These are phyloP conservation scores for Drosophila auraria DNA, from an alignment of 1,140 invertebrate genomes.

Conservation along the genomic window DNA sequence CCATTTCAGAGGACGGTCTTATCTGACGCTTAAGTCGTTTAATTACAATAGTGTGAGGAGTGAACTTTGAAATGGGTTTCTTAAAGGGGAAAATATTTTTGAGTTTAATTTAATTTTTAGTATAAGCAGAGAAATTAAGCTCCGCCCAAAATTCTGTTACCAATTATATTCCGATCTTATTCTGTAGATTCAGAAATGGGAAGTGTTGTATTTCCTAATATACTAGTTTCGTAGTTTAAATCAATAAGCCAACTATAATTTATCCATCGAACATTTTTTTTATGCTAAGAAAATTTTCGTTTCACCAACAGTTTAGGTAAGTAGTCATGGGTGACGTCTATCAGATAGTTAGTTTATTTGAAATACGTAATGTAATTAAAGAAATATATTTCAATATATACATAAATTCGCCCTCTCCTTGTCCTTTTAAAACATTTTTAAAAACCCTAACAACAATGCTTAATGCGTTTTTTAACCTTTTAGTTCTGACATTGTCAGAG, in stretches of 20 bases:
- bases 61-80: background rate
- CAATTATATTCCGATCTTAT: background rate
- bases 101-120: background rate
- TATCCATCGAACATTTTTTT: too few relatives aligned
- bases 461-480: constrained; percentile 1
- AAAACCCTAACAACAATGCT: background rate
- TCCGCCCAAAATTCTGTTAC: background rate
- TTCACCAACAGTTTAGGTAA: too few relatives aligned
- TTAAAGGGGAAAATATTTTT: background rate
- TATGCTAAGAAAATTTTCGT: too few relatives aligned
- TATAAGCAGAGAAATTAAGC: too few relatives aligned
- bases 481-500: too few relatives aligned
- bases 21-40: background rate
- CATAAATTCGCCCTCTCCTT: background rate
- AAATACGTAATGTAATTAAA: background rate
- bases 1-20: background rate
- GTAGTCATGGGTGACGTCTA: too few relatives aligned
- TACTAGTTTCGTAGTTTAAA: too few relatives aligned
- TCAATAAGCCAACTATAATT: too few relatives aligned
- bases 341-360: background rate
- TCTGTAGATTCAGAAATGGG: too few relatives aligned
- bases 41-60: background rate
- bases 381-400: too few relatives aligned
- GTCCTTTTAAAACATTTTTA: background rate
- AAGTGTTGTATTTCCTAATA: too few relatives aligned